Base-by-base conservation (phyloP, 2,888 invertebrate genomes). In the Lasioglossum morio region DNA sequence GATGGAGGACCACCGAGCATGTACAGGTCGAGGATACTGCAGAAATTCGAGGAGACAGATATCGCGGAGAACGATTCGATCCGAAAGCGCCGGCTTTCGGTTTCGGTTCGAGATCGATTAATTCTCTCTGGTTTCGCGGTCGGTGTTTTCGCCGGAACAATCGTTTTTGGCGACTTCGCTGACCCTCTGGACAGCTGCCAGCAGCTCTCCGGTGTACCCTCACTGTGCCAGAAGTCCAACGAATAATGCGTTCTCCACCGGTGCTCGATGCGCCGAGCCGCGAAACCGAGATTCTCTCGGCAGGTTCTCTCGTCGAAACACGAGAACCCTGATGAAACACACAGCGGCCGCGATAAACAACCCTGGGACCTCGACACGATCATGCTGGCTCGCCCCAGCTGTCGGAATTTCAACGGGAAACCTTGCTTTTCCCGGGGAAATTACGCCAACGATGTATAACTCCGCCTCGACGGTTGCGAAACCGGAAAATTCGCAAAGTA, bases 101-200 rank as follows among this genome's bases (percentile, higher is more conserved):
- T 69, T 69, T 69, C 69, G 37, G 12, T 34, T 23, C 23, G 8
- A 30, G 72, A 72, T 72, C 72, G 46, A 72, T 72, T 72, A 72
- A 72, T 72, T 48, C 30, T 72, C 30, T 46, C 72, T 72, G 30
- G 48, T 72, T 72, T 72, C 34, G 72, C 72, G 72, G 37, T 23
- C 69, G 69, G 34, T 40, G 37, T 69, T 37, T 37, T 37, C 69
- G 23, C 23, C 69, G 37, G 73, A 86, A 90, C 84, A 84, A 85
- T 86, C 84, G 83, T 82, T 90, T 90, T 80, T 87, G 88, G 88
- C 90, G 86, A 63, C 37, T 37, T 53, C 73, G 73, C 76, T 76
- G 74, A 73, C 74, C 77, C 73, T 79, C 69, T 87, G 86, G 82
- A 14, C 60, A 14, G 27, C 1, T 30, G 60, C 60, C 57, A 60